Conservation (phyloP, 2,888 invertebrate genomes). For the Troides helena region DNA sequence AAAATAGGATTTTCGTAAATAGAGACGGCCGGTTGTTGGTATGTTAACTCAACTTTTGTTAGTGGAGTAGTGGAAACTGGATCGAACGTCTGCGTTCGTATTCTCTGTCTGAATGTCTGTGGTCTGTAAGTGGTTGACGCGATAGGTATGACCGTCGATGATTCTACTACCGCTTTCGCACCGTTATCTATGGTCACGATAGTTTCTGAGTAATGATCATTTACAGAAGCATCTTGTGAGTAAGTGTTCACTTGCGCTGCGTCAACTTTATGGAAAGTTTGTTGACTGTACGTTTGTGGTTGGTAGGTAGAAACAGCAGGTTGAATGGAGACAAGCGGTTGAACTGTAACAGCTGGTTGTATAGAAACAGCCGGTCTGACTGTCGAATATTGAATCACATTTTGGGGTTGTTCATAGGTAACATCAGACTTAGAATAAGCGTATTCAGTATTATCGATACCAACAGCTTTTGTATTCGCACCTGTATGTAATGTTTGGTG, state of each 20-base stretch:
- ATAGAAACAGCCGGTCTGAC: constrained; percentile 48
- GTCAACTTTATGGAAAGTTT: constrained; percentile 62
- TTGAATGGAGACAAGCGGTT: background rate
- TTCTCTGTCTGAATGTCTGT: constrained; percentile 48
- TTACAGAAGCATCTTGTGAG: constrained; percentile 50
- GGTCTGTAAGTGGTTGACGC: constrained; percentile 46
- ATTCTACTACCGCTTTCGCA: constrained; percentile 45
- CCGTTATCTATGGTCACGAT: constrained; percentile 51
- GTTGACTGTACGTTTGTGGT: constrained; percentile 58
- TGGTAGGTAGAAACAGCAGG: constrained; percentile 47
- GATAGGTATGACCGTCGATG: constrained; percentile 53
- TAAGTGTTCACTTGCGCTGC: constrained; percentile 49
- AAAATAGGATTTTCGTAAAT: constrained; percentile 66
- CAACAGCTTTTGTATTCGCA: constrained; percentile 1
- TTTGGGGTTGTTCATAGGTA: constrained; percentile 37
- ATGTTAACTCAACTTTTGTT: constrained; percentile 52
- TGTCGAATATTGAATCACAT: constrained; percentile 42
- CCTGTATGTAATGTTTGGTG: constrained; percentile 49
- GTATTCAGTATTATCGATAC: constrained; percentile 35
- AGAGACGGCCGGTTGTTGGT: constrained; percentile 63
- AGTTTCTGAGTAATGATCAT: constrained; percentile 40
- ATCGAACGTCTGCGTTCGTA: constrained; percentile 48
- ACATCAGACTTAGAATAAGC: constrained; percentile 37
- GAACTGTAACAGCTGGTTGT: constrained; percentile 36
- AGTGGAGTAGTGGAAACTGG: constrained; percentile 57